Percentiles rank a stretch among this genome's conserved stretches.
Conservation (phyloP, 2,888 invertebrate genomes). For the Eretmocerus hayati region DNA sequence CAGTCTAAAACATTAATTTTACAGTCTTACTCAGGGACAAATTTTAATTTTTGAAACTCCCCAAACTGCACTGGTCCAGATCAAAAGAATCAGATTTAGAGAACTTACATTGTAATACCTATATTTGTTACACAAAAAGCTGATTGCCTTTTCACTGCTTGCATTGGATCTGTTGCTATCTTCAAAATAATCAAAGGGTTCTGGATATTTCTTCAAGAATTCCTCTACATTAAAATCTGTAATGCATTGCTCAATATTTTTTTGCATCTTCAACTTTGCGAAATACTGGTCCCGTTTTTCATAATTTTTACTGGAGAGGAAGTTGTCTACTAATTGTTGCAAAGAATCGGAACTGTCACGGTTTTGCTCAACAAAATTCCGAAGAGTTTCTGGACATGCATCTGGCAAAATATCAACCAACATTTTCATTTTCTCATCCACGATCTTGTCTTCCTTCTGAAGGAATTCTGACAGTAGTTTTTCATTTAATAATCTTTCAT, state of each 20-base stretch:
- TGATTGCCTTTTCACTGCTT: constrained; percentile 22
- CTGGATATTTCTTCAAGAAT: constrained; percentile 47
- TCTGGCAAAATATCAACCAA: constrained; percentile 36
- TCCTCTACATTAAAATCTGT: constrained; percentile 44
- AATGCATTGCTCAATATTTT: constrained; percentile 40
- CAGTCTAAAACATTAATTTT: constrained; percentile 1
- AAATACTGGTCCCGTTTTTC: constrained; percentile 26
- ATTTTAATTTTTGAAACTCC: neutral
- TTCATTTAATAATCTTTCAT: constrained; percentile 16
- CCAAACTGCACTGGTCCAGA: neutral
- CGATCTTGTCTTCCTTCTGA: neutral
- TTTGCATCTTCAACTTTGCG: neutral
- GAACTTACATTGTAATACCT: constrained; percentile 19
- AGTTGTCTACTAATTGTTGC: constrained; percentile 28
- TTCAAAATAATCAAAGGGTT: constrained; percentile 43
- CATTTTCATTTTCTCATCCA: constrained; percentile 26
- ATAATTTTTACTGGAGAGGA: constrained; percentile 30
- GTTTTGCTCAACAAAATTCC: constrained; percentile 20
- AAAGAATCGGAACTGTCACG: constrained; percentile 23
- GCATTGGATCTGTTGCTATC: constrained; percentile 20
- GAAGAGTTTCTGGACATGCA: constrained; percentile 36
- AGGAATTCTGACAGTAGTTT: constrained; percentile 6
- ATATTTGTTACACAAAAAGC: constrained; percentile 31
- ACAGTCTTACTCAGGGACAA: neutral
- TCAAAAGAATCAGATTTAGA: neutral